Percentiles rank a stretch among this genome's conserved stretches.
Conservation (phyloP, 2,113 vertebrate genomes). For the Phylloscopus trochiloides region DNA sequence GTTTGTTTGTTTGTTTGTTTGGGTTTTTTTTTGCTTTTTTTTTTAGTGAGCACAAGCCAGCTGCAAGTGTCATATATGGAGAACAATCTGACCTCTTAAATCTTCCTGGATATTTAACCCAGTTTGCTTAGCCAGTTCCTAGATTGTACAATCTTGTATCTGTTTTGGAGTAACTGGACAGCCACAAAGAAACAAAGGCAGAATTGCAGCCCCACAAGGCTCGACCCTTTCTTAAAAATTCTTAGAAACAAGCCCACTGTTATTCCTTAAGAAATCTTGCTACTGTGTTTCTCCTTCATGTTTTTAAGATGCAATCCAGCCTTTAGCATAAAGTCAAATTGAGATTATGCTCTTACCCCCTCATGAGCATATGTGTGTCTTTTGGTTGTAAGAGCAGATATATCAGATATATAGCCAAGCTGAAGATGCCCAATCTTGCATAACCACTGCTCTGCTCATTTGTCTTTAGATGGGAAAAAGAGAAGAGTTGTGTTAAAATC, state of each 20-base stretch:
- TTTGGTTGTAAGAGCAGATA: background rate
- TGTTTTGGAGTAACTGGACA: background rate
- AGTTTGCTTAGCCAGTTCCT: background rate
- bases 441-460: background rate
- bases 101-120: background rate
- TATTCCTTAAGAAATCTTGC: background rate
- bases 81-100: background rate
- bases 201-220: background rate
- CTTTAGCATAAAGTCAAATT: background rate
- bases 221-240: background rate
- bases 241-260: background rate
- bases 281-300: background rate
- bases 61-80: background rate
- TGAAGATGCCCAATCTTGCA: background rate
- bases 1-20: background rate
- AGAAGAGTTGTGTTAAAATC: background rate
- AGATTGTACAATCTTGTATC: background rate
- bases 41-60: background rate
- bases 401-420: background rate
- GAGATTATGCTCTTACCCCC: background rate
- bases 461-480: background rate
- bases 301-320: background rate
- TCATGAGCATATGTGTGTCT: background rate
- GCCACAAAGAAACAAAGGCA: background rate
- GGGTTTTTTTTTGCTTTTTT: background rate